These are phyloP conservation scores for Irena cyanogastra DNA, from an alignment of 2,113 vertebrate genomes.

Conservation along the genomic window DNA sequence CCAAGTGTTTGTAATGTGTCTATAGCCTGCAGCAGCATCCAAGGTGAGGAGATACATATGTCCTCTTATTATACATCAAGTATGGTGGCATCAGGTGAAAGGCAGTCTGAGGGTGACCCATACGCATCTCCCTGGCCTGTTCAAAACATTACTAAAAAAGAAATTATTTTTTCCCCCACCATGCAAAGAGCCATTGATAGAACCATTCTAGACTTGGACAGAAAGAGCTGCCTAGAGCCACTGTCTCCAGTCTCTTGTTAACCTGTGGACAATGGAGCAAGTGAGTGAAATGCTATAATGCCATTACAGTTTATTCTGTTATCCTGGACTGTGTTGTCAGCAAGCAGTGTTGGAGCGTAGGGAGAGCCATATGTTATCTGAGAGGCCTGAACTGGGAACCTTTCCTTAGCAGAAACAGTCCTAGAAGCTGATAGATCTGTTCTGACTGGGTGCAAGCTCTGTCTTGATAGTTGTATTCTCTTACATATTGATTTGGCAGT, in stretches of 20 bases:
- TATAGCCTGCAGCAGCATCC: background rate
- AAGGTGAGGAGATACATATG: background rate
- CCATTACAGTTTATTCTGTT: background rate
- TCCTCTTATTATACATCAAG: background rate
- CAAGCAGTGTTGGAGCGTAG: background rate
- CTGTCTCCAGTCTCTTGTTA: background rate
- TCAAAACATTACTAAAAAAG: background rate
- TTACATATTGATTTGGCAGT: conserved; percentile 19
- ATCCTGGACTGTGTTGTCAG: conserved; percentile 8
- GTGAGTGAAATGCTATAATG: background rate
- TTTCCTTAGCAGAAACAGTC: background rate
- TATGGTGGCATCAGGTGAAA: background rate
- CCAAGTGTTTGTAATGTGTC: background rate
- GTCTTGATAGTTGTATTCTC: background rate
- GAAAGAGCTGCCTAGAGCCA: background rate
- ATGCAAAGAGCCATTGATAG: background rate
- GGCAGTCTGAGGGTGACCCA: background rate
- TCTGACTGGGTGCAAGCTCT: background rate
- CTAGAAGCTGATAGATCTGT: background rate
- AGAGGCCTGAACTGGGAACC: background rate
- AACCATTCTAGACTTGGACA: background rate
- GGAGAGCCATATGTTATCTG: background rate
- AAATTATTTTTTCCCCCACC: accelerated
- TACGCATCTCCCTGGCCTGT: background rate
- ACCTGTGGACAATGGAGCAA: background rate